These are phyloP conservation scores for Conopomorpha cramerella DNA, from an alignment of 1,140 invertebrate species.

Conservation along the genomic window DNA sequence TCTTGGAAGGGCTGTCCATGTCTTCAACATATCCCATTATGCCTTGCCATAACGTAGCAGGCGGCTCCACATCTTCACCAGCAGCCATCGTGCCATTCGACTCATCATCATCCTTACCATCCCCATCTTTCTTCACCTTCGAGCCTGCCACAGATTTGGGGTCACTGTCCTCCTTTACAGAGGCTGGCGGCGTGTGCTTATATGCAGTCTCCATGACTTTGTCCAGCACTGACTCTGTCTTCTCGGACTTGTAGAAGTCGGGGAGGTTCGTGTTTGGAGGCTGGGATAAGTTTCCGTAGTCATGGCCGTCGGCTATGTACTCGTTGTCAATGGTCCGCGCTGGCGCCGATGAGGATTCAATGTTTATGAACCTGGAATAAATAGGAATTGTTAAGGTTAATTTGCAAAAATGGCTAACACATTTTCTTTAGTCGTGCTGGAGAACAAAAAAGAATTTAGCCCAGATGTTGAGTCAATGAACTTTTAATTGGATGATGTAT, in stretches of 20 bases:
- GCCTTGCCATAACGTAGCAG: constrained; percentile 41
- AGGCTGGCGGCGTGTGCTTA: constrained; percentile 35
- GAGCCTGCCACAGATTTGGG: too few relatives aligned
- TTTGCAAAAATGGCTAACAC: too few relatives aligned
- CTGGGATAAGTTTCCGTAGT: constrained; percentile 51
- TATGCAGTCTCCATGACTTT: constrained; percentile 34
- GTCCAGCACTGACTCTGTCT: constrained; percentile 18
- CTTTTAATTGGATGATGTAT: too few relatives aligned
- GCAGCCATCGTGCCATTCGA: constrained; percentile 40
- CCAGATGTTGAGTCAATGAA: too few relatives aligned
- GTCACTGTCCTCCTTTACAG: constrained; percentile 31
- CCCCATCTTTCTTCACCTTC: too few relatives aligned
- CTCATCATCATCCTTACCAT: too few relatives aligned
- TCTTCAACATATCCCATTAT: constrained; percentile 49
- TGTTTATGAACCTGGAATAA: constrained; percentile 67
- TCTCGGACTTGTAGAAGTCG: constrained; percentile 21
- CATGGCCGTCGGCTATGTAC: constrained; percentile 41
- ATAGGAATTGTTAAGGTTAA: too few relatives aligned
- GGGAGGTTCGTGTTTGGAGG: constrained; percentile 38
- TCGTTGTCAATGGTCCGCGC: constrained; percentile 36
- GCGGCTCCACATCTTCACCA: constrained; percentile 24
- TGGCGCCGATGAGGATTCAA: constrained; percentile 69
- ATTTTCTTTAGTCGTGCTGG: too few relatives aligned
- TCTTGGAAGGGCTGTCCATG: constrained; percentile 31
- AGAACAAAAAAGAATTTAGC: too few relatives aligned